Percentiles rank a stretch among this genome's conserved stretches.
phyloP scores from a whole-genome alignment of 2,888 invertebrate genomes.

The Caenorhabditis panamensis region DNA sequence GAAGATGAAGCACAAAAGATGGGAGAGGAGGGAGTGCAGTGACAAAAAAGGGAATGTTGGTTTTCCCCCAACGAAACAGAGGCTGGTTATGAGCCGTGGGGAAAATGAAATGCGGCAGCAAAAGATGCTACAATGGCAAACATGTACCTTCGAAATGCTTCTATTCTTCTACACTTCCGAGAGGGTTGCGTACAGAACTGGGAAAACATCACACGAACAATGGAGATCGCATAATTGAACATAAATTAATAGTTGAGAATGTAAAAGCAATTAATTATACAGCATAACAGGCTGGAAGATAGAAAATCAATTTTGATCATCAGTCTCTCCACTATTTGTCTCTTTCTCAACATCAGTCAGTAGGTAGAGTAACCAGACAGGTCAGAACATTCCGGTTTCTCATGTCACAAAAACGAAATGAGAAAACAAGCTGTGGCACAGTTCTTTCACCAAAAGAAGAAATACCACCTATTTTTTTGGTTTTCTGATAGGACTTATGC shows the following conservation, averaged over 20 bases:
- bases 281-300: slow-evolving; percentile 3
- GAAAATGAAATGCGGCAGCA: background rate
- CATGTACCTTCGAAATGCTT: slow-evolving; percentile 23
- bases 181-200: background rate
- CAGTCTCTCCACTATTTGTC: slow-evolving; percentile 15
- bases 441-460: background rate
- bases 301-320: slow-evolving; percentile 56
- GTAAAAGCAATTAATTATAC: background rate
- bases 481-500: background rate
- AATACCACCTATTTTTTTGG: background rate
- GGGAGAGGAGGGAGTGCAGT: background rate
- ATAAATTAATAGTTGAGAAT: background rate
- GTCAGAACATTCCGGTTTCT: slow-evolving; percentile 18
- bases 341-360: slow-evolving; percentile 1
- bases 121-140: slow-evolving; percentile 29
- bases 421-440: slow-evolving; percentile 22
- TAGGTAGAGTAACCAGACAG: background rate
- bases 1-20: background rate
- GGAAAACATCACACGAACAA: background rate
- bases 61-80: background rate
- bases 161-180: background rate
- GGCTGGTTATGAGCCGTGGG: background rate
- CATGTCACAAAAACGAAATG: slow-evolving; percentile 1
- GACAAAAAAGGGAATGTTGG: background rate
- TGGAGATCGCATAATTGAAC: background rate